A percentile compares a stretch with the other conserved stretches of the same genome.
These are phyloP conservation scores for Rosalia funebris DNA, from an alignment of 2,888 invertebrate genomes.

Conservation along the genomic window DNA sequence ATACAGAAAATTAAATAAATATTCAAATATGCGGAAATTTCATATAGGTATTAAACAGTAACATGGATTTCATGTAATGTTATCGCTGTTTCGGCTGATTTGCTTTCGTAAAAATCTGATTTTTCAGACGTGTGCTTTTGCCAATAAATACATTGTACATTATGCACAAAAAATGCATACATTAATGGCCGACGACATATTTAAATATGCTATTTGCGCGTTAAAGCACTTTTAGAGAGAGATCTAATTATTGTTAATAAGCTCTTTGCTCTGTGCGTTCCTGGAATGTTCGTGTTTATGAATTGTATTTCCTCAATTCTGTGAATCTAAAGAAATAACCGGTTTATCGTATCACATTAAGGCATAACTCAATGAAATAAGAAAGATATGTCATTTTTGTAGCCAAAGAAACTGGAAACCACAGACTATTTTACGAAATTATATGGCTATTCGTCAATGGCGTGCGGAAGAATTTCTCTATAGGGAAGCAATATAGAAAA, in stretches of 20 bases:
- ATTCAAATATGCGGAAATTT: conserved; percentile 21
- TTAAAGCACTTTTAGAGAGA: conserved; percentile 13
- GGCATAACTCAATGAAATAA: too few relatives aligned
- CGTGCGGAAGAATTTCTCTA: too few relatives aligned
- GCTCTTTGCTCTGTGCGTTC: conserved; percentile 12
- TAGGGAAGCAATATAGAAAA: too few relatives aligned
- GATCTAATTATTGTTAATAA: conserved; percentile 19
- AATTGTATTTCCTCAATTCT: conserved; percentile 17
- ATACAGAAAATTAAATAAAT: conserved; percentile 28
- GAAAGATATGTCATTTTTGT: too few relatives aligned
- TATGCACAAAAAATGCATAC: too few relatives aligned
- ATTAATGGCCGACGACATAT: too few relatives aligned
- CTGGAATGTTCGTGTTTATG: conserved; percentile 16
- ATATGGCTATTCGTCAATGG: too few relatives aligned
- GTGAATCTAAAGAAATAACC: conserved; percentile 3
- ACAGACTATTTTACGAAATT: too few relatives aligned
- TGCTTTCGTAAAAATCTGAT: background rate
- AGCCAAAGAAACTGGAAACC: too few relatives aligned
- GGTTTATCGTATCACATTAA: background rate
- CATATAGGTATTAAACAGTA: background rate
- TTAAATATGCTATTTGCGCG: background rate
- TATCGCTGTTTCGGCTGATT: background rate
- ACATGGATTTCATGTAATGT: background rate
- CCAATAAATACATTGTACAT: too few relatives aligned
- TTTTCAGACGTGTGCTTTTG: too few relatives aligned